A percentile compares a stretch with the other conserved stretches of the same genome.
These are phyloP conservation scores for Chondrilla cf. caribensis DNA, from an alignment of 37 sponge, comb jelly and placozoan genomes.

Conservation along the genomic window DNA sequence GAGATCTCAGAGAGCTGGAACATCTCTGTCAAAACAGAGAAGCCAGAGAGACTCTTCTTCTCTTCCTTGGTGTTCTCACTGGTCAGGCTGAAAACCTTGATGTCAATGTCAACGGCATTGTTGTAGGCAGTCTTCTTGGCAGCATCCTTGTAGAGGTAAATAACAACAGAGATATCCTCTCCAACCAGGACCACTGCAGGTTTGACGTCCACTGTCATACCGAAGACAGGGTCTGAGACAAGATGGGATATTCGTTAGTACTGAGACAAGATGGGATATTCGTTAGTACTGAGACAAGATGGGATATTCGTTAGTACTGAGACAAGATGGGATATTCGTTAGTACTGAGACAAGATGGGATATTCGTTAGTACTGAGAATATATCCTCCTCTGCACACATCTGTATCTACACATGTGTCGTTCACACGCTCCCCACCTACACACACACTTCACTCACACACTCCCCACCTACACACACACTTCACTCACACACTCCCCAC, in stretches of 20 bases:
- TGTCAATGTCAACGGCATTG: background rate
- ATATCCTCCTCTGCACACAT: too few relatives aligned
- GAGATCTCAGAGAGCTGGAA: background rate
- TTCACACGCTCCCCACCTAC: background rate
- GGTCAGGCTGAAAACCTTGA: background rate
- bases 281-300: too few relatives aligned
- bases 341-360: too few relatives aligned
- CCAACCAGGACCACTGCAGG: slow-evolving; percentile 1
- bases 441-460: background rate
- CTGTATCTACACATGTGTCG: too few relatives aligned
- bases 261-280: too few relatives aligned
- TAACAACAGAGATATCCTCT: background rate
- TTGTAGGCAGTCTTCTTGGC: background rate
- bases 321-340: too few relatives aligned
- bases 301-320: too few relatives aligned
- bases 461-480: too few relatives aligned
- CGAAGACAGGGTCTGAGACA: background rate
- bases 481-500: too few relatives aligned
- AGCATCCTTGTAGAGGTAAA: background rate
- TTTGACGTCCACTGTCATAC: background rate
- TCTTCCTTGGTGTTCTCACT: background rate
- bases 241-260: too few relatives aligned
- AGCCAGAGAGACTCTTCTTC: background rate
- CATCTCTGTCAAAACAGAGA: background rate
- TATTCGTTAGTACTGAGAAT: too few relatives aligned